Percentiles rank a stretch among this genome's conserved stretches.
Conservation (phyloP, 64 coral and sea anemone species). For the Montipora capricornis region DNA sequence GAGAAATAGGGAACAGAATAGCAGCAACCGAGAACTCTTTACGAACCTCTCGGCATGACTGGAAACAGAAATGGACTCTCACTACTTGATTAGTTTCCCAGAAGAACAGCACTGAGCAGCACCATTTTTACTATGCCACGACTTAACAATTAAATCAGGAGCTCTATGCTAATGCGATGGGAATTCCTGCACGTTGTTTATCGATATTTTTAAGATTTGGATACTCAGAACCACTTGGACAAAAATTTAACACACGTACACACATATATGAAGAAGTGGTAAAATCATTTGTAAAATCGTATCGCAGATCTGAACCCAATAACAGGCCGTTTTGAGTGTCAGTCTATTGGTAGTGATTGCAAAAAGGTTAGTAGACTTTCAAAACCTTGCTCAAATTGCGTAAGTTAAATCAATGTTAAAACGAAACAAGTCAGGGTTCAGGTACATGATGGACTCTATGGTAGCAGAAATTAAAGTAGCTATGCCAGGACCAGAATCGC, state of each 20-base stretch:
- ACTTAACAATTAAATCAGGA: not conserved
- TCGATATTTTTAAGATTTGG: not conserved
- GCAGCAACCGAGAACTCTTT: no score
- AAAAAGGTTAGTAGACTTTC: not conserved
- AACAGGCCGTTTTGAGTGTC: not conserved
- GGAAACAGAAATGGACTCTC: no score
- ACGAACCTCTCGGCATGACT: no score
- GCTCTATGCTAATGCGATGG: not conserved
- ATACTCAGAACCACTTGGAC: slow-evolving; percentile 9
- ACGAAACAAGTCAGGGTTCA: not conserved
- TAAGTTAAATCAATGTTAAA: not conserved
- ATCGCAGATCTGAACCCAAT: not conserved
- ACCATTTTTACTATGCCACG: no score
- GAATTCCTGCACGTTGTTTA: not conserved
- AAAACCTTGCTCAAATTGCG: not conserved
- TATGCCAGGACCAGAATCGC: no score
- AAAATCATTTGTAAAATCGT: not conserved
- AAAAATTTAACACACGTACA: slow-evolving; percentile 26
- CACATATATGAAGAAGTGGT: not conserved
- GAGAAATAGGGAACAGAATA: no score
- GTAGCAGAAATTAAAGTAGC: no score
- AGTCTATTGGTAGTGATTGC: not conserved
- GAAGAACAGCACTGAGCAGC: no score
- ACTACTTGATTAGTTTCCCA: no score
- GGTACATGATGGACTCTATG: not conserved